These are phyloP conservation scores for Platycheirus albimanus DNA, from an alignment of 2,888 invertebrate species.

Conservation along the genomic window DNA sequence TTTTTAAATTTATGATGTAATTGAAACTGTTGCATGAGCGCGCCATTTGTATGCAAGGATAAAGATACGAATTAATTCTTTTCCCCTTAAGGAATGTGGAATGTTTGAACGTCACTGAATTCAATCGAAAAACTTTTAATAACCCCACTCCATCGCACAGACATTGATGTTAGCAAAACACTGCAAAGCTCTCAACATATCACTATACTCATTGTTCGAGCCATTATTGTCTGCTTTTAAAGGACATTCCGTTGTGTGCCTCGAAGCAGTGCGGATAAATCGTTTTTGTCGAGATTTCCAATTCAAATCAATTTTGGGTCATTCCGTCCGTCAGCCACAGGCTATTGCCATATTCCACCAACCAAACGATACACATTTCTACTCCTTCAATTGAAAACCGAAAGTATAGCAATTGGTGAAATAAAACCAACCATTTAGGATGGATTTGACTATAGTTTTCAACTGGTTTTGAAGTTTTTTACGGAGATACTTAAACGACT, in stretches of 20 bases:
- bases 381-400: background rate
- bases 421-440: constrained; percentile 22
- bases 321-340: constrained; percentile 36
- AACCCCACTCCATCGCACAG: background rate
- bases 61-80: too few species aligned
- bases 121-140: constrained; percentile 2
- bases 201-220: background rate
- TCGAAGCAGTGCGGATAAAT: constrained; percentile 12
- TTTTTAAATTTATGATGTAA: too few species aligned
- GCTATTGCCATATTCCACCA: constrained; percentile 23
- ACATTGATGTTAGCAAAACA: background rate
- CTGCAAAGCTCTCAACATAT: constrained; percentile 1
- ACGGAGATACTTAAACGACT: too few species aligned
- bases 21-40: too few species aligned
- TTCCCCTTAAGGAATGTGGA: too few species aligned
- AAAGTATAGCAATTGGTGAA: constrained; percentile 18
- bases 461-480: background rate
- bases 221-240: too few species aligned
- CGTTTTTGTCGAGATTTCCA: constrained; percentile 42
- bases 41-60: too few species aligned
- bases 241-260: background rate
- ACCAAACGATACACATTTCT: constrained; percentile 24
- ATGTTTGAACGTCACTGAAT: background rate
- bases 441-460: constrained; percentile 2
- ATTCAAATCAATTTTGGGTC: constrained; percentile 70